phyloP scores from a whole-genome alignment of 2,797 vertebrate species.

The Lateolabrax maculatus region DNA sequence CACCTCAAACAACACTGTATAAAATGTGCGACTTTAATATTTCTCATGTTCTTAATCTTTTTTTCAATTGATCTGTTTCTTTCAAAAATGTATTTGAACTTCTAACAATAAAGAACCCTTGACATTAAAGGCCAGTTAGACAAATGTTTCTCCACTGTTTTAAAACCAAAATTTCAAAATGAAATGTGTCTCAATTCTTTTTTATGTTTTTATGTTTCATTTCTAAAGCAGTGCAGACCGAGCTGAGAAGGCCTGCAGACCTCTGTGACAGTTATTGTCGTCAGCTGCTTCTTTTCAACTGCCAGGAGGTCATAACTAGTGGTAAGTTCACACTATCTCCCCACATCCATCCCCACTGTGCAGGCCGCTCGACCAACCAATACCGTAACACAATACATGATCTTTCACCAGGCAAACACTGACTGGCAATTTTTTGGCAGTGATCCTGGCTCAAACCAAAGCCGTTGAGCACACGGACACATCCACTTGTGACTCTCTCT shows the following conservation, averaged over 20 bases:
- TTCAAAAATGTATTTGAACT: neutral
- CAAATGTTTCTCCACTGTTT: neutral
- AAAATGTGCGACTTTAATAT: too few relatives aligned
- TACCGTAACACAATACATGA: neutral
- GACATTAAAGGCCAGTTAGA: neutral
- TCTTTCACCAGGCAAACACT: neutral
- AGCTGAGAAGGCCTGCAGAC: neutral
- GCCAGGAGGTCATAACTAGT: slow-evolving; percentile 10
- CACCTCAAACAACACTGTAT: too few relatives aligned
- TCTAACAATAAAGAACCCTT: neutral
- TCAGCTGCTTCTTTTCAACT: slow-evolving; percentile 31
- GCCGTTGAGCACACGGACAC: neutral
- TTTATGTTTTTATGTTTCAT: too few relatives aligned
- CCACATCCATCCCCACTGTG: neutral
- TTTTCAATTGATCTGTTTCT: neutral
- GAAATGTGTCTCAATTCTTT: neutral
- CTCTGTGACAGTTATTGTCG: neutral
- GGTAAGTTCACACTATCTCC: neutral
- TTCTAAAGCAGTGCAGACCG: neutral
- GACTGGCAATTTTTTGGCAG: too few relatives aligned
- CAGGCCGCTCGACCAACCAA: neutral
- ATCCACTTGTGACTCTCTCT: slow-evolving; percentile 25
- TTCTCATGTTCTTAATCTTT: too few relatives aligned
- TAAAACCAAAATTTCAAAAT: neutral
- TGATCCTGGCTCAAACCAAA: neutral